These are phyloP conservation scores for Xiphophorus hellerii DNA, from an alignment of 2,113 vertebrate genomes.

Conservation along the genomic window DNA sequence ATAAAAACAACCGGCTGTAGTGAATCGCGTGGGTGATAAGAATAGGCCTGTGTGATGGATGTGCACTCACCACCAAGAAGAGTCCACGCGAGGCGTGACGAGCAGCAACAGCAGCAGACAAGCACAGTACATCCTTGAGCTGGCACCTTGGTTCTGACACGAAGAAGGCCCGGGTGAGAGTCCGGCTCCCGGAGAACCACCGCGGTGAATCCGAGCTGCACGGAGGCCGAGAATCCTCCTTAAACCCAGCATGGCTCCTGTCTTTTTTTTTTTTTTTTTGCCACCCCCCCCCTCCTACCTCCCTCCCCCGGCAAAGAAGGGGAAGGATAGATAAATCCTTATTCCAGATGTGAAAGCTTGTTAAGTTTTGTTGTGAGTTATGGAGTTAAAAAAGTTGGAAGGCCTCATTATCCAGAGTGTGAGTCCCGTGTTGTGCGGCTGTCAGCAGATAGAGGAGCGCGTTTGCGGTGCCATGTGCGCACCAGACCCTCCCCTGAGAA, in stretches of 20 bases:
- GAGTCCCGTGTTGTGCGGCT: slow-evolving; percentile 58
- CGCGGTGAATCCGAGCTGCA: slow-evolving; percentile 42
- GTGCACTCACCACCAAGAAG: slow-evolving; percentile 92
- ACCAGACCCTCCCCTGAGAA: slow-evolving; percentile 33
- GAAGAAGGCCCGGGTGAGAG: slow-evolving; percentile 71
- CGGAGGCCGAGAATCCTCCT: slow-evolving; percentile 76
- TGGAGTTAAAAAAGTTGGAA: slow-evolving; percentile 7
- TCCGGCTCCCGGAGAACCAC: slow-evolving; percentile 67
- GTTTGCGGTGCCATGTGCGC: slow-evolving; percentile 74
- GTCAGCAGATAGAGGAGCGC: slow-evolving; percentile 60
- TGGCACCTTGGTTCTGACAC: slow-evolving; percentile 71
- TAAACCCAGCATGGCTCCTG: slow-evolving; percentile 78
- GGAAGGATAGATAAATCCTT: background rate
- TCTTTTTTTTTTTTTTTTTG: background rate
- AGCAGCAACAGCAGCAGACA: slow-evolving; percentile 87
- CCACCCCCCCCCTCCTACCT: too few species aligned
- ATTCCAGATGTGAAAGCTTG: slow-evolving; percentile 16
- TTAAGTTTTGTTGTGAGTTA: background rate
- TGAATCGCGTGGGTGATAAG: too few species aligned
- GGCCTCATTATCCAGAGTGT: slow-evolving; percentile 45
- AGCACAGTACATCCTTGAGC: slow-evolving; percentile 83
- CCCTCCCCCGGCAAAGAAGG: background rate
- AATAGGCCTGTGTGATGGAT: slow-evolving; percentile 27
- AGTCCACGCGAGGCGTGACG: slow-evolving; percentile 89
- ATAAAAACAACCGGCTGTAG: too few species aligned